Evolutionary conservation across 1,140 invertebrate species (phyloP), one percentile per base, ranked within the genome.

Genomic region (Drosophila kurseongensis): DNA sequence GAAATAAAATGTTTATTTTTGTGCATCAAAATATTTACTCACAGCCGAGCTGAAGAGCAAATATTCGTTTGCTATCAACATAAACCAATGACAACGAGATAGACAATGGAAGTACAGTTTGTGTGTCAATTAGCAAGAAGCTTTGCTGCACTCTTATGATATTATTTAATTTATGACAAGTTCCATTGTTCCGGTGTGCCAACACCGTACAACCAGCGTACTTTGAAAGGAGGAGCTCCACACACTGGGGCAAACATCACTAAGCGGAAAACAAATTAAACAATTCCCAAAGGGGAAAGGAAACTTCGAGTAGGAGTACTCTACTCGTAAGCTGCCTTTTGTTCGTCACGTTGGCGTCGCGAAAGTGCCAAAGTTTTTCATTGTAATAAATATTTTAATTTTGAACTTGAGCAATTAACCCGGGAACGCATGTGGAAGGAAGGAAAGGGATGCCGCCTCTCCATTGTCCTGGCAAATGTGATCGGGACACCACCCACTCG

Each of bases 361-460:
- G 79, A 86, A 88, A 88, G 84, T 88, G 80, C 79, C 75, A 88
- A 88, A 88, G 83, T 88, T 88, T 88, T 88, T 78, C 84, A 88
- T 88, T 88, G 83, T 88, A 89, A 88, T 88, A 88, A 88, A 88
- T 88, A 88, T 88, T 88, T 88, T 88, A 88, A 88, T 88, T 88
- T 89, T 88, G 75, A 88, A 88, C 84, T 89, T 89, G 83, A 89
- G 83, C 83, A 88, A 88, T 88, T 88, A 88, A 88, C 84, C 84
- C 84, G 66, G 72, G 65, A 89, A 73, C 83, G 75, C 83, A 86
- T 86, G 83, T 88, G 83, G 72, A 84, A 79, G 55, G 23, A 23
- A 23, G 38, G 12, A 18, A 50, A 3, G 57, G 48, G 36, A 32
- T 10, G 32, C 45, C 35, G 38, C 45, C 40, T 12, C 27, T 12